Percentiles rank a stretch among this genome's conserved stretches.
Evolutionary conservation across 2,113 vertebrate species (phyloP).

Genomic region (Anhinga rufa): DNA sequence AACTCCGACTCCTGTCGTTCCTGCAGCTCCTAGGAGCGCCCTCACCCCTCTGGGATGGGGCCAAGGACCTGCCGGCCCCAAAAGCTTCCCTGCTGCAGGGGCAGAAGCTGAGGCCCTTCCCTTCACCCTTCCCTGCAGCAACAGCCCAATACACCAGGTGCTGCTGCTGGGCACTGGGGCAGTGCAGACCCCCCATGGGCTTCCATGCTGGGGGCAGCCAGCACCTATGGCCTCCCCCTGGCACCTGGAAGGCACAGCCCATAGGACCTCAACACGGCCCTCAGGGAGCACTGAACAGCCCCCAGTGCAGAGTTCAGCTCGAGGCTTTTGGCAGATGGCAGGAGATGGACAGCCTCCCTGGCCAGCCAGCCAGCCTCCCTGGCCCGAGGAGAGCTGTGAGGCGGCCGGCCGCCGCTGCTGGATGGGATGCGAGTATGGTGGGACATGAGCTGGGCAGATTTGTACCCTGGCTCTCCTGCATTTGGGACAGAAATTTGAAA

Average conservation of each 20-base stretch:
- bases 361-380: neutral
- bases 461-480: neutral
- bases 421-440: neutral
- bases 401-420: accelerated
- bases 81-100: neutral
- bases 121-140: neutral
- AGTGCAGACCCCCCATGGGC: neutral
- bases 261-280: neutral
- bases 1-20: accelerated
- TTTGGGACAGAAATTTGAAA: neutral
- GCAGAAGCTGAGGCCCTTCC: neutral
- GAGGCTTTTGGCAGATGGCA: neutral
- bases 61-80: neutral
- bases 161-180: neutral
- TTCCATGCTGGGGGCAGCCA: neutral
- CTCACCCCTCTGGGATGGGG: neutral
- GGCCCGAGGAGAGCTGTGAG: neutral
- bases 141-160: neutral
- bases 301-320: neutral
- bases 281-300: neutral
- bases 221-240: neutral
- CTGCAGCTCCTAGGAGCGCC: neutral
- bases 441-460: neutral
- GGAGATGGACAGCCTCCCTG: neutral
- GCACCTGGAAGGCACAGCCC: neutral